Evolutionary conservation across 2,797 vertebrate genomes (phyloP), one percentile per base, ranked within the genome.

Genomic region (Danio aesculapii): DNA sequence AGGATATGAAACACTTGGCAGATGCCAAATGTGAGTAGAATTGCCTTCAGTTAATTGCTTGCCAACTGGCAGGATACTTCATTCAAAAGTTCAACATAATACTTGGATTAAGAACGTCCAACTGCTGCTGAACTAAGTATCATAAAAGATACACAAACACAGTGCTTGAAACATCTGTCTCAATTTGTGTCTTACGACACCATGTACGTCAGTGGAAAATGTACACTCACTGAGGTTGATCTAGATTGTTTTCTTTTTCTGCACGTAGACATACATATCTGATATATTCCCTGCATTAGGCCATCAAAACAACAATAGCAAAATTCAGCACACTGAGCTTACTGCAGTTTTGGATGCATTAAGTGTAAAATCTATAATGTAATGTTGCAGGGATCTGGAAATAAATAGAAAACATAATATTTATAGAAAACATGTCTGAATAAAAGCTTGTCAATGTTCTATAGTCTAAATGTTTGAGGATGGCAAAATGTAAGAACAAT

Each of bases 131-230:
- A 52, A 8, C 5, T 16, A 50, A 12, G 11, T 43, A 16, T 43
- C 4, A 58, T 30, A n/a, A 73, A 73, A 53, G 30, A 0, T 7
- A 8, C 6, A 2, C 30, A 30, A 1, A 30, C 1, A 30, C 30
- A 30, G 30, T 30, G 30, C 30, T 1, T 30, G 17, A 41, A 50
- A 39, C 17, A 41, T 41, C 11, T 55, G 50, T 44, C 53, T 46
- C 2, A 46, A 58, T n/a, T 5, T 74, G 43, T 58, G 53, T 6
- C 16, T 43, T 70, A 3, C 11, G 6, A 44, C 69, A 57, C 4
- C 17, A 12, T 70, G 53, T 70, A 47, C 70, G 14, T 59, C 41
- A 10, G 41, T 58, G 52, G 49, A 55, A 57, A 74, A 46, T 49
- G 3, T 49, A 10, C 14, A 13, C 50, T 53, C 47, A 30, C 30